Percentiles rank a stretch among this genome's conserved stretches.
These are phyloP conservation scores for Drosophila sordidapex DNA, from an alignment of 2,888 invertebrate genomes.

Conservation along the genomic window DNA sequence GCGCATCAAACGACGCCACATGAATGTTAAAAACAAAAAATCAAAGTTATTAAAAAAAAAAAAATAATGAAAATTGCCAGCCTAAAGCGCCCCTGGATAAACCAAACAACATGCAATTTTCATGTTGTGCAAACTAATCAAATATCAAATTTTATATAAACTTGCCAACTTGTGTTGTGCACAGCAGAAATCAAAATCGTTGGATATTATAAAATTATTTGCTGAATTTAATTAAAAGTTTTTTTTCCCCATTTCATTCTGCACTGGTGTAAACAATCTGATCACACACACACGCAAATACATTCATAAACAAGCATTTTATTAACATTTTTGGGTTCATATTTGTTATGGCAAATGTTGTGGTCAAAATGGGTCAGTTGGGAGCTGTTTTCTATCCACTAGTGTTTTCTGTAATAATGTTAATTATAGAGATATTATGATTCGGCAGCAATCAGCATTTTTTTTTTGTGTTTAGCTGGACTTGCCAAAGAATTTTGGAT, in stretches of 20 bases:
- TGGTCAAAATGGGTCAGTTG: constrained; percentile 13
- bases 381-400: constrained; percentile 30
- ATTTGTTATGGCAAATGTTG: constrained; percentile 12
- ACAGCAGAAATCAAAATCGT: constrained; percentile 55
- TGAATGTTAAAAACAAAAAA: constrained; percentile 18
- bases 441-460: background rate
- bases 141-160: constrained; percentile 56
- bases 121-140: constrained; percentile 68
- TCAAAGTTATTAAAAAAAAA: constrained; percentile 9
- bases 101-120: constrained; percentile 58
- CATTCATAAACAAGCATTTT: background rate
- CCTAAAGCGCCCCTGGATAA: constrained; percentile 35
- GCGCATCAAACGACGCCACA: constrained; percentile 25
- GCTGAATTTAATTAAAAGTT: constrained; percentile 69
- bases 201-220: constrained; percentile 61
- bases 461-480: background rate
- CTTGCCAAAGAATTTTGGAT: background rate
- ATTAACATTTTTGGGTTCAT: constrained; percentile 5
- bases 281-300: background rate
- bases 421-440: constrained; percentile 47
- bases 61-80: constrained; percentile 5
- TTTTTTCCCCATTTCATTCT: constrained; percentile 54
- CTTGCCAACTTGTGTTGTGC: constrained; percentile 15
- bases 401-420: constrained; percentile 50
- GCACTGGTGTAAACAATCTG: constrained; percentile 33